Evolutionary conservation across 2,888 invertebrate species (phyloP).

Genomic region (Tanytarsus gracilentus): DNA sequence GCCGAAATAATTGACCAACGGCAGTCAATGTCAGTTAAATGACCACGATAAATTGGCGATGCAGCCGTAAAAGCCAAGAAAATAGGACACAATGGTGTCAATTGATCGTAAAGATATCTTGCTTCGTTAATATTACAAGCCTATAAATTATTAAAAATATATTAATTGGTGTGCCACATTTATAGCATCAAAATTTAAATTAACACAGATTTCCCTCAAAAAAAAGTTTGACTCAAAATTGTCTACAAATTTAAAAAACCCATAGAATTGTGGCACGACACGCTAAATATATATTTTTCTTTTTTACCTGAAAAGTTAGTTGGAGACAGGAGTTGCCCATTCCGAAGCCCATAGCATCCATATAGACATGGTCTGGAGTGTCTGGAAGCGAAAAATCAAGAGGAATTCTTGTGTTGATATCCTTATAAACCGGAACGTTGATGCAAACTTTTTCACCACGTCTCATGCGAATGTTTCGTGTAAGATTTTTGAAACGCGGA

Average conservation of each 20-base stretch:
- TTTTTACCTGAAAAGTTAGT: conserved; percentile 77
- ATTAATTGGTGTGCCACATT: too few relatives aligned
- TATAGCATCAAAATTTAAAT: too few relatives aligned
- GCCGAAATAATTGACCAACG: conserved; percentile 96
- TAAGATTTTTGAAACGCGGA: conserved; percentile 87
- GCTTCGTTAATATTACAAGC: conserved; percentile 96
- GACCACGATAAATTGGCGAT: conserved; percentile 88
- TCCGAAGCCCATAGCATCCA: conserved; percentile 99
- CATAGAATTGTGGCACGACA: too few relatives aligned
- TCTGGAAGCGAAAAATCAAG: conserved; percentile 72
- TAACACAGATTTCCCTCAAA: too few relatives aligned
- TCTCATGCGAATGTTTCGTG: conserved; percentile 83
- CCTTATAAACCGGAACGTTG: conserved; percentile 85
- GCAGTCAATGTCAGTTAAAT: conserved; percentile 90
- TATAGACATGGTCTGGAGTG: conserved; percentile 84
- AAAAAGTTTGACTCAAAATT: too few relatives aligned
- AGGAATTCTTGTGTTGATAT: conserved; percentile 75
- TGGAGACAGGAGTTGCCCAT: conserved; percentile 99
- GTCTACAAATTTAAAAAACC: too few relatives aligned
- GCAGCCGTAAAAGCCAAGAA: conserved; percentile 96
- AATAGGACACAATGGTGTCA: conserved; percentile 93
- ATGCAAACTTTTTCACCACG: conserved; percentile 93
- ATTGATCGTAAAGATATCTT: conserved; percentile 89
- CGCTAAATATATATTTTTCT: too few relatives aligned
- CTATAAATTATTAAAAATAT: too few relatives aligned